phyloP scores from a whole-genome alignment of 2,888 invertebrate species.

The Ornithoptera priamus region DNA sequence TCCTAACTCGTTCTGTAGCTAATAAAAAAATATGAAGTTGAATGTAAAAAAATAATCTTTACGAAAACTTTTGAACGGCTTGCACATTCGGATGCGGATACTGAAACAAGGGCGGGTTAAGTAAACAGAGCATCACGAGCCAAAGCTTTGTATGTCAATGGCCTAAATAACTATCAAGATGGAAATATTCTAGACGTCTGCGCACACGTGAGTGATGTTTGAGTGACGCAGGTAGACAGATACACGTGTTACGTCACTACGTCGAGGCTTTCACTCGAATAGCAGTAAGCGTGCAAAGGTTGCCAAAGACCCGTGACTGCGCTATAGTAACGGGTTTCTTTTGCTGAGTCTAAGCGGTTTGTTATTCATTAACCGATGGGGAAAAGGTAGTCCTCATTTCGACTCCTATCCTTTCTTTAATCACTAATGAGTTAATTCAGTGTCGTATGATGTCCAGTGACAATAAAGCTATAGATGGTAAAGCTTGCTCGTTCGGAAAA shows the following conservation, averaged over 20 bases:
- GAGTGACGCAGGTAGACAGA: conserved; percentile 23
- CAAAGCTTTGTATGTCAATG: conserved; percentile 8
- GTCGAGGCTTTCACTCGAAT: conserved; percentile 2
- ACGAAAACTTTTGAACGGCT: no score
- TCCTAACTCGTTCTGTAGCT: no score
- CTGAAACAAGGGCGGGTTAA: background rate
- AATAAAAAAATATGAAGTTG: no score
- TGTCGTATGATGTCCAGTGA: no score
- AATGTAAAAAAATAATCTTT: no score
- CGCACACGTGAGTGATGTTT: conserved; percentile 24
- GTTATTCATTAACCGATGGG: background rate
- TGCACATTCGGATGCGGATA: no score
- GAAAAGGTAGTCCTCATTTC: no score
- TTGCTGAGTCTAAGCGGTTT: background rate
- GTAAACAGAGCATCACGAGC: background rate
- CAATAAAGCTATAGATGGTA: no score
- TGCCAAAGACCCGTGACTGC: background rate
- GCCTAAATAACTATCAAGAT: conserved; percentile 25
- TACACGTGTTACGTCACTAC: conserved; percentile 14
- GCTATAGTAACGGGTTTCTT: background rate
- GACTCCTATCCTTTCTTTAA: no score
- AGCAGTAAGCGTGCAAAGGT: conserved; percentile 11
- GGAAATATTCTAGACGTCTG: conserved; percentile 23
- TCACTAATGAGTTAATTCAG: no score
- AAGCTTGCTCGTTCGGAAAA: no score